Evolutionary conservation across 2,113 vertebrate genomes (phyloP).

Genomic region (Mastomys natalensis): DNA sequence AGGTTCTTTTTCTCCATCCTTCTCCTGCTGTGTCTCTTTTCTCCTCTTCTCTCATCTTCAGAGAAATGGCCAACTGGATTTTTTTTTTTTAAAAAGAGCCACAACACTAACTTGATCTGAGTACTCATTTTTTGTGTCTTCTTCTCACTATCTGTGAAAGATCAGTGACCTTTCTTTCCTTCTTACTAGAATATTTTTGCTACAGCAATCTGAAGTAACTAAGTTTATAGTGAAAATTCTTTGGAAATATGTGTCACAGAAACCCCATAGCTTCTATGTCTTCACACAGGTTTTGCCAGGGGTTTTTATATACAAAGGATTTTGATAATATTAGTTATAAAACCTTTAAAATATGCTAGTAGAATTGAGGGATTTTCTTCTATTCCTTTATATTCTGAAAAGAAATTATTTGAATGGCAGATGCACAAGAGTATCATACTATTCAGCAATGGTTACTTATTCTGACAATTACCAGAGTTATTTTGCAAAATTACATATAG

Average conservation of each 20-base stretch:
- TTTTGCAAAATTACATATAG: slow-evolving; percentile 50
- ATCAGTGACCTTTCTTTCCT: not conserved
- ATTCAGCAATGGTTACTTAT: slow-evolving; percentile 46
- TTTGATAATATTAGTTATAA: slow-evolving; percentile 35
- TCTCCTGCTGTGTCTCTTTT: not conserved
- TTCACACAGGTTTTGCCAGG: not conserved
- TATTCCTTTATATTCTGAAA: slow-evolving; percentile 51
- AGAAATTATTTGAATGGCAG: slow-evolving; percentile 52
- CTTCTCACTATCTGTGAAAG: not conserved
- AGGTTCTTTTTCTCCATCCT: not conserved
- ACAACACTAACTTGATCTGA: not conserved
- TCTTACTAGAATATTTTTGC: not conserved
- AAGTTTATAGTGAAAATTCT: not conserved
- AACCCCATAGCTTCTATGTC: not conserved
- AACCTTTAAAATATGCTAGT: not conserved
- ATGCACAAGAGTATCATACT: not conserved
- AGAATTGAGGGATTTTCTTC: not conserved
- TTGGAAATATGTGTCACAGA: not conserved
- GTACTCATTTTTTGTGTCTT: not conserved
- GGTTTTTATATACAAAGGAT: not conserved
- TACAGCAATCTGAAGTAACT: not conserved
- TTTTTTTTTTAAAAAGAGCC: not conserved
- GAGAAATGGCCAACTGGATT: not conserved
- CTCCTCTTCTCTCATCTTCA: no score
- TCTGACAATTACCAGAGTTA: not conserved